phyloP scores from a whole-genome alignment of 2,888 invertebrate species.

The Torymus auratus region DNA sequence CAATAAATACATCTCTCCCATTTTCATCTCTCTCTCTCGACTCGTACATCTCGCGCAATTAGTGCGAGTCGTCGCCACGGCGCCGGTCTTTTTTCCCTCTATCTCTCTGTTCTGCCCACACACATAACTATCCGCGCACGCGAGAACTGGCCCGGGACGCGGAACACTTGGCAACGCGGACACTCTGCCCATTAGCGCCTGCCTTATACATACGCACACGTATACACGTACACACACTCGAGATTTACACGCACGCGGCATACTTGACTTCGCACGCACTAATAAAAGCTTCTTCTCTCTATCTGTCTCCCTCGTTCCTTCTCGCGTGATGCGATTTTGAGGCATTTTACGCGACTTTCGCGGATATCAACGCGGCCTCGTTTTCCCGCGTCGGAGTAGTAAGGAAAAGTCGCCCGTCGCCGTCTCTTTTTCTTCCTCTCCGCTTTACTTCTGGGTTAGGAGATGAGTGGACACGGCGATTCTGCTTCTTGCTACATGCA shows the following conservation, averaged over 20 bases:
- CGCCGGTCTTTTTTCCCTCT: neutral
- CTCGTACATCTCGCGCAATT: constrained; percentile 11
- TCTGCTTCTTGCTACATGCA: too few relatives aligned
- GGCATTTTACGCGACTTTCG: constrained; percentile 39
- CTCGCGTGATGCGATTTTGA: constrained; percentile 2
- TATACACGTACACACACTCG: neutral
- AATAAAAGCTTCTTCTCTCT: constrained; percentile 22
- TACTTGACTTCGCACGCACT: constrained; percentile 29
- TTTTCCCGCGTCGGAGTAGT: neutral
- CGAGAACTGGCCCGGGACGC: constrained; percentile 60
- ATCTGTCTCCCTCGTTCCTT: too few relatives aligned
- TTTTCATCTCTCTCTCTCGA: neutral
- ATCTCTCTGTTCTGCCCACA: neutral
- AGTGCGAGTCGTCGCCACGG: constrained; percentile 47
- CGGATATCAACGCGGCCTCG: constrained; percentile 38
- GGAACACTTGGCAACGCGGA: constrained; percentile 76
- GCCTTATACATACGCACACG: too few relatives aligned
- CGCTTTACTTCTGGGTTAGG: too few relatives aligned
- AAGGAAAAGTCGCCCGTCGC: too few relatives aligned
- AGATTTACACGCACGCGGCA: constrained; percentile 7
- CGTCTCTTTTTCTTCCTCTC: too few relatives aligned
- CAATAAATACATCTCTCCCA: too few relatives aligned
- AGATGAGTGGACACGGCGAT: too few relatives aligned
- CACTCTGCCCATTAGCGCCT: constrained; percentile 59
- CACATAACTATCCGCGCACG: neutral